phyloP scores from a whole-genome alignment of 1,140 invertebrate genomes.

The Drosophila lacteicornis region DNA sequence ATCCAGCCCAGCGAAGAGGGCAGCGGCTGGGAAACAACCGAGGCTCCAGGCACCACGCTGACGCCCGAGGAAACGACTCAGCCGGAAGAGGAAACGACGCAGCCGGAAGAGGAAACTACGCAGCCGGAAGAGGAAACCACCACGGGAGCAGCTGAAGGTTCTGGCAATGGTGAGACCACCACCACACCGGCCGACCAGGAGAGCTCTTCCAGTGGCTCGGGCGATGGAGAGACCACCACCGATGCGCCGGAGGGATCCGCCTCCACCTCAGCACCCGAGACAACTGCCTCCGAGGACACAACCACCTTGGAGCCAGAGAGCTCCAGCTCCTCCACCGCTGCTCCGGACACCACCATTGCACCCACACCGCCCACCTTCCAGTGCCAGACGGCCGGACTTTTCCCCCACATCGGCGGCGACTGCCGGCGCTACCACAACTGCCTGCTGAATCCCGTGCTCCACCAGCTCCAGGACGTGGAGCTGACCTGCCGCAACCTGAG shows the following conservation, averaged over 20 bases:
- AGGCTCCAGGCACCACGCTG: conserved; percentile 3
- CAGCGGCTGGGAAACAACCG: conserved; percentile 59
- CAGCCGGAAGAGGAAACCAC: conserved; percentile 17
- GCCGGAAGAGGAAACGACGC: conserved; percentile 10
- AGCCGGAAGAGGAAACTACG: conserved; percentile 17
- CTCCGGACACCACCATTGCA: conserved; percentile 38
- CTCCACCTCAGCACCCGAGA: conserved; percentile 2
- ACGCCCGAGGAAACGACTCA: conserved; percentile 6
- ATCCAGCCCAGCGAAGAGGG: conserved; percentile 34
- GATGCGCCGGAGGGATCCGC: conserved; percentile 1
- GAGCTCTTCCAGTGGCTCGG: conserved; percentile 10
- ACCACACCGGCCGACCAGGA: conserved; percentile 12
- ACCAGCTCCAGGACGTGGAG: conserved; percentile 33
- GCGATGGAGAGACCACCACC: conserved; percentile 14
- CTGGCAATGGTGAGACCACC: conserved; percentile 4
- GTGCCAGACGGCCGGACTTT: conserved; percentile 51
- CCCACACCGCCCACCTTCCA: conserved; percentile 51
- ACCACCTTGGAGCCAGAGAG: conserved; percentile 21
- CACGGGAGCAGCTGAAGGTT: neutral
- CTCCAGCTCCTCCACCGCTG: conserved; percentile 9
- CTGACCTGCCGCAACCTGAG: conserved; percentile 41
- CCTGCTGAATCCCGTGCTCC: conserved; percentile 21
- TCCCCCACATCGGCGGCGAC: conserved; percentile 50
- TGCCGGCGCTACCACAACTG: conserved; percentile 69
- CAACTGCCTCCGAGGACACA: conserved; percentile 15